Percentiles rank a stretch among this genome's conserved stretches.
Conservation (phyloP, 2,113 vertebrate species). For the Callipepla squamata region DNA sequence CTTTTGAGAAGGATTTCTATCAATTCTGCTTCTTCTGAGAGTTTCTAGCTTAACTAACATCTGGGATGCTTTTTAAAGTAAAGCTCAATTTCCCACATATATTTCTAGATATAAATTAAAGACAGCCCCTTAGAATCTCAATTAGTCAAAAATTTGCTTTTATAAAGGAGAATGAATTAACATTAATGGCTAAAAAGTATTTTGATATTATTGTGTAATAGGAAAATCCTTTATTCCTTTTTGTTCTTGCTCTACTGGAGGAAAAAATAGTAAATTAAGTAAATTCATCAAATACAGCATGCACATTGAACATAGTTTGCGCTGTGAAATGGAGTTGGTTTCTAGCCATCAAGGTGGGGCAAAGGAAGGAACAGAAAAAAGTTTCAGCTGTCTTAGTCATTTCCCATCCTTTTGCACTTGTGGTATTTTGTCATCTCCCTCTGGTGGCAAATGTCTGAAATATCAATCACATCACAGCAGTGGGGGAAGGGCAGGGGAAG, state of each 20-base stretch:
- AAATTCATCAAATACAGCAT: neutral
- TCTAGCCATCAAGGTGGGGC: neutral
- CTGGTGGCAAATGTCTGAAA: conserved; percentile 29
- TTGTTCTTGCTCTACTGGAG: neutral
- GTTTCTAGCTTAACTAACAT: neutral
- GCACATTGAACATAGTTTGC: neutral
- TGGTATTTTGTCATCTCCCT: conserved; percentile 38
- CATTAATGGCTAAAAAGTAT: neutral
- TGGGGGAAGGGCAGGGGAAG: rapidly evolving
- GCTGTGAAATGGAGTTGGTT: conserved; percentile 9
- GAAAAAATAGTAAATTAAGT: neutral
- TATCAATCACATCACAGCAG: neutral
- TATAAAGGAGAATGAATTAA: neutral
- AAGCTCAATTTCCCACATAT: rapidly evolving
- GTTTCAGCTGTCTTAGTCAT: neutral
- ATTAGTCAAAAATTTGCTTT: neutral
- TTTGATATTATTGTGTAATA: neutral
- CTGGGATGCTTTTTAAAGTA: neutral
- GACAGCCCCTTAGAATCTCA: neutral
- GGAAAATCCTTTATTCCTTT: neutral
- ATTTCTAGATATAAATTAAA: neutral
- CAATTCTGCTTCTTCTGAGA: neutral
- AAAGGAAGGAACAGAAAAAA: neutral
- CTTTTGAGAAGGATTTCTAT: neutral
- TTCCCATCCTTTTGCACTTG: neutral